Percentiles rank a stretch among this genome's conserved stretches.
Conservation (phyloP, 2,797 vertebrate species). For the Artibeus lituratus region DNA sequence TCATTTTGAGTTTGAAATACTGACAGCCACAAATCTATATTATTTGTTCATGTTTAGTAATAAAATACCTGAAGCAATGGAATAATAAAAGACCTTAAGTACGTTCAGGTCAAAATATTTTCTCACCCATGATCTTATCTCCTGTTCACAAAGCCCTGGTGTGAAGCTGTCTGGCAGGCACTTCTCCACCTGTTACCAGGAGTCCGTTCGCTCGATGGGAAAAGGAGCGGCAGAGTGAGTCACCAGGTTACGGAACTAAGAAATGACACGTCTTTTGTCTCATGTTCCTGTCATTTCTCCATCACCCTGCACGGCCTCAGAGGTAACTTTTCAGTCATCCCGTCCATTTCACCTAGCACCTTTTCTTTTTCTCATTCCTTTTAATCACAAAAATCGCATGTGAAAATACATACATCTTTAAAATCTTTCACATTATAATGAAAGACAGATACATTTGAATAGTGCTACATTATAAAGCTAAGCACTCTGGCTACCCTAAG, state of each 20-base stretch:
- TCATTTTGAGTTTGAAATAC: not conserved
- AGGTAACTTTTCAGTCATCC: not conserved
- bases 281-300: not conserved
- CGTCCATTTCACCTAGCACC: not conserved
- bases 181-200: not conserved
- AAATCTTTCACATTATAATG: not conserved
- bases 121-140: not conserved
- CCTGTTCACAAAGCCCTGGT: not conserved
- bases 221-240: slow-evolving; percentile 28
- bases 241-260: not conserved
- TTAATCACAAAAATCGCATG: not conserved
- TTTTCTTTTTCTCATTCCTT: not conserved
- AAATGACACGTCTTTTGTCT: not conserved
- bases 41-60: not conserved
- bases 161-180: not conserved
- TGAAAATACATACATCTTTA: not conserved
- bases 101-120: not conserved
- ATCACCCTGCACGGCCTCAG: not conserved
- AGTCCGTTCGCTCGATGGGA: not conserved
- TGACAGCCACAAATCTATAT: not conserved
- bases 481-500: not conserved
- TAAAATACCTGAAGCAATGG: not conserved
- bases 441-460: not conserved
- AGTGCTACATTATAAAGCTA: not conserved
- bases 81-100: slow-evolving; percentile 2